Evolutionary conservation across 2,113 vertebrate genomes (phyloP).

Genomic region (Lasiurus borealis): DNA sequence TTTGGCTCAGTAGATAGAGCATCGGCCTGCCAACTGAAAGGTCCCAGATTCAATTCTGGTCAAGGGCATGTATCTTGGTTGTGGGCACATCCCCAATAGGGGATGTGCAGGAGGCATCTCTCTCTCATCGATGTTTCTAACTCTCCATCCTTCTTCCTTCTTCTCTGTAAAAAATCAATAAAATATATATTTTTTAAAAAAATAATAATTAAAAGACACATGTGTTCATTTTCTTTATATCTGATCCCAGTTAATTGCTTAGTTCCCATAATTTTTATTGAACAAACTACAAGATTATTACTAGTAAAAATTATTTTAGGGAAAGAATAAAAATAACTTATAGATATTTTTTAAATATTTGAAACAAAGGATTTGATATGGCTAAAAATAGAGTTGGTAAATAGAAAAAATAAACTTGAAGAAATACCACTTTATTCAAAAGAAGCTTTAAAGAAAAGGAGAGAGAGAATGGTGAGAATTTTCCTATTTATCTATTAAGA

Average conservation of each 20-base stretch:
- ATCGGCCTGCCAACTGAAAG: too few species aligned
- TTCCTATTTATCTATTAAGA: neutral
- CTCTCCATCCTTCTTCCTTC: too few species aligned
- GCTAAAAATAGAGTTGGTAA: neutral
- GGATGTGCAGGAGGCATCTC: too few species aligned
- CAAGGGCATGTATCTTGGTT: too few species aligned
- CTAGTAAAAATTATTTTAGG: neutral
- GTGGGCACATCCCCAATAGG: too few species aligned
- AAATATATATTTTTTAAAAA: too few species aligned
- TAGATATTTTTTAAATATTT: neutral
- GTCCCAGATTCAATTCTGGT: too few species aligned
- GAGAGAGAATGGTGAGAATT: neutral
- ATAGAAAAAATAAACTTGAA: slow-evolving; percentile 43
- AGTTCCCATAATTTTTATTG: neutral
- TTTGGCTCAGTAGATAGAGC: too few species aligned
- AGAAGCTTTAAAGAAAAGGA: neutral
- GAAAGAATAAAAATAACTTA: neutral
- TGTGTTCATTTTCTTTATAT: slow-evolving; percentile 44
- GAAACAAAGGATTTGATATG: neutral
- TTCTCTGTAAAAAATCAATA: too few species aligned
- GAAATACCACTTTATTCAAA: neutral
- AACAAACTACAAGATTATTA: neutral
- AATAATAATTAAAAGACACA: neutral
- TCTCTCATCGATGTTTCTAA: too few species aligned
- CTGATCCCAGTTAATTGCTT: neutral